These are phyloP conservation scores for Morinoia aosen DNA, from an alignment of 2,888 invertebrate genomes.

Conservation along the genomic window DNA sequence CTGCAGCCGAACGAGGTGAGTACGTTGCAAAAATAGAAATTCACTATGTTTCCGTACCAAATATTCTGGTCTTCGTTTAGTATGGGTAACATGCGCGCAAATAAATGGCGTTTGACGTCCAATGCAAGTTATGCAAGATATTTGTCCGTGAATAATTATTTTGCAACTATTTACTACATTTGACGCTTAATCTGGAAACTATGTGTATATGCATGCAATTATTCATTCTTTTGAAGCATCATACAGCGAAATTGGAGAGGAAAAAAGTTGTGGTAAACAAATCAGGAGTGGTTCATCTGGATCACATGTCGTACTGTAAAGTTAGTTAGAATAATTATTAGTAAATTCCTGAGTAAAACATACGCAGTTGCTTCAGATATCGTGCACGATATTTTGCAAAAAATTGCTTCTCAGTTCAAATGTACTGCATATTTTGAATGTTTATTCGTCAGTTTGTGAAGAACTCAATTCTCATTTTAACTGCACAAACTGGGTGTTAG, in stretches of 20 bases:
- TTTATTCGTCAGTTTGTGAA: too few species aligned
- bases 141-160: neutral
- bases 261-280: neutral
- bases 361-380: neutral
- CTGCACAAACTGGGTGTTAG: too few species aligned
- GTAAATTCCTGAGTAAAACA: neutral
- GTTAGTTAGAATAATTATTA: neutral
- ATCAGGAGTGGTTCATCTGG: neutral
- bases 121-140: neutral
- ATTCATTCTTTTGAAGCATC: too few species aligned
- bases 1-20: neutral
- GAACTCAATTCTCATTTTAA: too few species aligned
- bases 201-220: too few species aligned
- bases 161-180: neutral
- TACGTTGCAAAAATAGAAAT: neutral
- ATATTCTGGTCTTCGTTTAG: neutral
- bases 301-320: neutral
- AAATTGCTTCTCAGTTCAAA: neutral
- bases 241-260: neutral
- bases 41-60: neutral
- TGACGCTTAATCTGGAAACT: neutral
- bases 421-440: too few species aligned
- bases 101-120: neutral
- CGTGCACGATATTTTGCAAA: neutral
- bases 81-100: neutral